These are phyloP conservation scores for Bergia puertoricense DNA, from an alignment of 92 coral and sea anemone genomes.

Conservation along the genomic window DNA sequence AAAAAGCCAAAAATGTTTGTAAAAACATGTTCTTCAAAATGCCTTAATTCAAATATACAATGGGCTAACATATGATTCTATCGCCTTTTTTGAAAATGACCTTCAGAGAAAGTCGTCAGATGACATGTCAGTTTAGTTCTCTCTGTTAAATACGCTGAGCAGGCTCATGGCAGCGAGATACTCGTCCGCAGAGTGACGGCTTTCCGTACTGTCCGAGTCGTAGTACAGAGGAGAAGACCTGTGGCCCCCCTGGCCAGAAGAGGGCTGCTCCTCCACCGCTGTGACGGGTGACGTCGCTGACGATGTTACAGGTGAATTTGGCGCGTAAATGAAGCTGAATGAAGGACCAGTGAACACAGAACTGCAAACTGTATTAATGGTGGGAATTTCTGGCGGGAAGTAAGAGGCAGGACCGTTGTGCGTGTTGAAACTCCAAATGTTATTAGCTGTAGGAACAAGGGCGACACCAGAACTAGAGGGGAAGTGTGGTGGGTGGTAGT, in stretches of 20 bases:
- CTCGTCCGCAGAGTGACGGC: too few species aligned
- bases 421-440: constrained; percentile 19
- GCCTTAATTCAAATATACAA: too few species aligned
- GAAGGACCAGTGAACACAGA: too few species aligned
- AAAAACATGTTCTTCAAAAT: too few species aligned
- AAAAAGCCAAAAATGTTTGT: too few species aligned
- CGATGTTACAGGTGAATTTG: not conserved
- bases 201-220: constrained; percentile 35
- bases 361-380: constrained; percentile 6
- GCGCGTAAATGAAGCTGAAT: not conserved
- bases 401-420: constrained; percentile 1
- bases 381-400: not conserved
- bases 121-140: not conserved
- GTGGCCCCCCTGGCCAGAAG: not conserved
- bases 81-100: not conserved
- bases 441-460: not conserved
- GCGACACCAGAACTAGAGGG: not conserved
- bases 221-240: constrained; percentile 19
- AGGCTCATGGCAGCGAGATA: too few species aligned
- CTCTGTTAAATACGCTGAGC: too few species aligned
- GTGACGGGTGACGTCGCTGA: not conserved
- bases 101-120: constrained; percentile 39
- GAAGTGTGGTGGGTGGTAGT: constrained; percentile 25
- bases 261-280: not conserved
- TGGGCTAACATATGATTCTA: too few species aligned